These are phyloP conservation scores for Athalia circularis DNA, from an alignment of 2,888 invertebrate genomes.

Conservation along the genomic window DNA sequence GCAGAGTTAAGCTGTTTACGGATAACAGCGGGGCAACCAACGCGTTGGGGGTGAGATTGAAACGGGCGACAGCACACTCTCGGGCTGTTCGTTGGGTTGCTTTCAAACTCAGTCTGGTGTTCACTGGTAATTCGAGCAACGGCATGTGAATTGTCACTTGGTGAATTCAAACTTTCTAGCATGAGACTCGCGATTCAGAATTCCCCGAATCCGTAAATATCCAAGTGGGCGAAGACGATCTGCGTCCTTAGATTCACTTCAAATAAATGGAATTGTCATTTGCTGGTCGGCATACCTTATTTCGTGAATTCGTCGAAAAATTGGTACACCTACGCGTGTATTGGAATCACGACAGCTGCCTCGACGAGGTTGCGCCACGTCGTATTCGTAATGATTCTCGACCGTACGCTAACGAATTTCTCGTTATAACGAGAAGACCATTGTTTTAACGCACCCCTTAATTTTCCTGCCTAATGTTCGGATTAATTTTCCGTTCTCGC, in stretches of 20 bases:
- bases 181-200: slow-evolving; percentile 6
- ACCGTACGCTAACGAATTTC: slow-evolving; percentile 37
- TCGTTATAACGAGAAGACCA: slow-evolving; percentile 60
- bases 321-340: no score
- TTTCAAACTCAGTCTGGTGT: slow-evolving; percentile 41
- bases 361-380: slow-evolving; percentile 3
- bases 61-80: slow-evolving; percentile 25
- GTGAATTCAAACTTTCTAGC: slow-evolving; percentile 33
- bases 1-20: slow-evolving; percentile 35
- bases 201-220: background rate
- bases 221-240: background rate
- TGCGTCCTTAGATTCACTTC: no score
- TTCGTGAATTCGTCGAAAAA: no score
- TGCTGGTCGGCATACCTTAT: no score
- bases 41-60: background rate
- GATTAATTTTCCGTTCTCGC: slow-evolving; percentile 66
- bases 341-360: no score
- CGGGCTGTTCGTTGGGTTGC: slow-evolving; percentile 28
- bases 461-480: slow-evolving; percentile 69
- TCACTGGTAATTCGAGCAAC: slow-evolving; percentile 29
- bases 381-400: slow-evolving; percentile 16
- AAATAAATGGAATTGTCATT: no score
- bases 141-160: slow-evolving; percentile 44
- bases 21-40: background rate
- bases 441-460: slow-evolving; percentile 60